Base-by-base conservation (phyloP, 2,797 vertebrate species). In the Parambassis ranga region DNA sequence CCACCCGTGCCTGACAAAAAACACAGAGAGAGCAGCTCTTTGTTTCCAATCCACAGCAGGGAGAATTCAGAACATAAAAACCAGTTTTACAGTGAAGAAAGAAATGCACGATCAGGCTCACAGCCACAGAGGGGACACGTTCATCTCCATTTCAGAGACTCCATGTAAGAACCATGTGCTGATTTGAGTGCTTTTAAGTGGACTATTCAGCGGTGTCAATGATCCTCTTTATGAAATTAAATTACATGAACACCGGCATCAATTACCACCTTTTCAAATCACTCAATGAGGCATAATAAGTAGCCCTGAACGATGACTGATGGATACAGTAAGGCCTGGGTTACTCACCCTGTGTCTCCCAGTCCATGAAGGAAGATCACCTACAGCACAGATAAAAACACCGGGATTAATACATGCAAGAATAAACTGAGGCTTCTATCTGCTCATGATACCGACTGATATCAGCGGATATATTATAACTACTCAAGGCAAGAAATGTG, bases 301-400 rank as follows among this genome's bases (percentile, higher is more conserved):
- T n/a, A n/a, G n/a, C n/a, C n/a, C n/a, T n/a, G n/a, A n/a, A n/a
- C n/a, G n/a, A n/a, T n/a, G n/a, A n/a, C n/a, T n/a, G n/a, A n/a
- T n/a, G n/a, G n/a, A n/a, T n/a, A n/a, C n/a, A n/a, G n/a, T n/a
- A n/a, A n/a, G n/a, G n/a, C n/a, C n/a, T n/a, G n/a, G n/a, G 39
- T 26, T 18, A 37, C n/a, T 95, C 87, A 99, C 97, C 97, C 97
- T 0, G 94, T 88, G 85, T 99, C 97, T 88, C 97, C 97, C 52
- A 99, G 92, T 57, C 97, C 97, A 85, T 99, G 97, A 75, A 99
- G 94, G 84, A 99, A 99, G 84, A 98, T 99, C 72, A 99, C 95
- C 97, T 99, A 89, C 9, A 76, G 58, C 27, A 84, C 26, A 81
- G 24, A 78, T 3, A 48, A 31, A 56, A 57, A 58, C 19, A 60